Percentiles rank a stretch among this genome's conserved stretches.
Conservation (phyloP, 2,113 vertebrate species). For the Ctenomys sociabilis region DNA sequence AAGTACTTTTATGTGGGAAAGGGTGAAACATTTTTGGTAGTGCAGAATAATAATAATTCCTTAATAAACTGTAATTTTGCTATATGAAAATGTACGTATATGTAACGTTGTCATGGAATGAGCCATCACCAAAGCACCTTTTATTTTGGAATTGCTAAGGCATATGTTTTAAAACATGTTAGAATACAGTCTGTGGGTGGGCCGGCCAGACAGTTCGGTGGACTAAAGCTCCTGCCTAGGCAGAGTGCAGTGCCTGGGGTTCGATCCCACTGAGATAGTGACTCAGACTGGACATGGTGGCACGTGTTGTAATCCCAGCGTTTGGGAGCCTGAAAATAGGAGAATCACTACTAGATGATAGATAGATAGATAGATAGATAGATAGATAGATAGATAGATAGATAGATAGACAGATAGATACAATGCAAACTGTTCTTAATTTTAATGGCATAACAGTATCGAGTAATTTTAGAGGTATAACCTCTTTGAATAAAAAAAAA, state of each 20-base stretch:
- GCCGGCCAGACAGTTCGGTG: no score
- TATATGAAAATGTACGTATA: background rate
- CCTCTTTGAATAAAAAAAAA: background rate
- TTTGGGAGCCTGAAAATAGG: no score
- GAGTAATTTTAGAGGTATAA: slow-evolving; percentile 49
- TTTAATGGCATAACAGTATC: background rate
- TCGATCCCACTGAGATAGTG: no score
- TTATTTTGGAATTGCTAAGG: background rate
- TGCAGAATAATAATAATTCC: background rate
- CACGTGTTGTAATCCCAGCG: no score
- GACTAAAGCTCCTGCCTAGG: no score
- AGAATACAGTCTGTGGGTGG: background rate
- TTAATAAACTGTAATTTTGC: background rate
- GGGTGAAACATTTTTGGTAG: background rate
- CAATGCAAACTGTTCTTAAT: background rate
- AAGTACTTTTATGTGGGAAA: background rate
- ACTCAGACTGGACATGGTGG: no score
- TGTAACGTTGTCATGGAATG: background rate
- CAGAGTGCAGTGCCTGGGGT: no score
- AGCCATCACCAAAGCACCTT: background rate
- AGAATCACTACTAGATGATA: no score
- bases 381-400: no score
- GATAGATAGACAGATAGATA: no score
- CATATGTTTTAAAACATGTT: slow-evolving; percentile 1
- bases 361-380: no score